These are phyloP conservation scores for Aricia agestis DNA, from an alignment of 1,140 invertebrate species.

Conservation along the genomic window DNA sequence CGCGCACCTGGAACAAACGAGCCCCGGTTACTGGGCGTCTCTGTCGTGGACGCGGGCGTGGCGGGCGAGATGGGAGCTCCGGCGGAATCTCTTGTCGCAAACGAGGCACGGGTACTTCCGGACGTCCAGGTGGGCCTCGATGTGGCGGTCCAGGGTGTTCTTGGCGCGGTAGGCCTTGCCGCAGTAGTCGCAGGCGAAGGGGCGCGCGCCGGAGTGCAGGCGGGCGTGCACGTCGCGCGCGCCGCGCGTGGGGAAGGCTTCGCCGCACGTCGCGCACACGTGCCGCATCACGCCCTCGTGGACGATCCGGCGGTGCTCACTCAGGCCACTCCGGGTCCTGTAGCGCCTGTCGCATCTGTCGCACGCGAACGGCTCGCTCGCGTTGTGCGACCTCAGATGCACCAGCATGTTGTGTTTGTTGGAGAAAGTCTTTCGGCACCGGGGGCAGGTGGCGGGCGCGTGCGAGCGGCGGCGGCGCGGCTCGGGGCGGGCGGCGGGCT, in stretches of 20 bases:
- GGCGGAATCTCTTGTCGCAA: slow-evolving; percentile 71
- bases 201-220: slow-evolving; percentile 73
- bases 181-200: slow-evolving; percentile 77
- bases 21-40: slow-evolving; percentile 31
- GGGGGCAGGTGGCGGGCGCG: slow-evolving; percentile 49
- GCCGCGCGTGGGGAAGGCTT: slow-evolving; percentile 49
- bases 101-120: slow-evolving; percentile 72
- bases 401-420: slow-evolving; percentile 60
- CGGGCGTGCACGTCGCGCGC: slow-evolving; percentile 52
- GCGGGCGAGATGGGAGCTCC: slow-evolving; percentile 48
- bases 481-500: slow-evolving; percentile 33
- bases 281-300: slow-evolving; percentile 46
- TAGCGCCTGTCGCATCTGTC: slow-evolving; percentile 47
- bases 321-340: slow-evolving; percentile 37
- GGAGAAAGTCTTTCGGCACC: slow-evolving; percentile 56
- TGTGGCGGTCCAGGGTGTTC: slow-evolving; percentile 48
- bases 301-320: slow-evolving; percentile 39
- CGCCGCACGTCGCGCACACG: slow-evolving; percentile 48
- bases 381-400: slow-evolving; percentile 43
- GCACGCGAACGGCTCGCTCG: slow-evolving; percentile 29
- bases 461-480: slow-evolving; percentile 46
- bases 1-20: slow-evolving; percentile 62
- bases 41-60: slow-evolving; percentile 48
- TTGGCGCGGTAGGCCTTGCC: slow-evolving; percentile 53
- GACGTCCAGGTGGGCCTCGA: slow-evolving; percentile 51